phyloP scores from a whole-genome alignment of 2,797 vertebrate species.

The Sternotherus odoratus region DNA sequence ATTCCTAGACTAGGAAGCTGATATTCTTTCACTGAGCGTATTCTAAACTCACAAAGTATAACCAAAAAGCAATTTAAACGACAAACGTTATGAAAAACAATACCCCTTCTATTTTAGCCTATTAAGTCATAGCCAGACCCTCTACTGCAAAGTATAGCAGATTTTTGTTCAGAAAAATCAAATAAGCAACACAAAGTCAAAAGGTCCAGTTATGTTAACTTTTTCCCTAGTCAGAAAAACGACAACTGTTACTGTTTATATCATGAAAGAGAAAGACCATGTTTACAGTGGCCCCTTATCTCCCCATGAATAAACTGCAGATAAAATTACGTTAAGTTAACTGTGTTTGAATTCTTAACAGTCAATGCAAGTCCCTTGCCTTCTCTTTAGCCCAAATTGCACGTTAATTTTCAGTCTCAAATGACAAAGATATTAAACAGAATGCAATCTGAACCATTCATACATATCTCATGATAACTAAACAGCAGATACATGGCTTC shows the following conservation, averaged over 20 bases:
- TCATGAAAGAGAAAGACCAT: neutral
- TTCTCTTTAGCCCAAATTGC: neutral
- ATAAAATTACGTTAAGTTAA: accelerated
- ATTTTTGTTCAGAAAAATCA: neutral
- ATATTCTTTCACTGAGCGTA: neutral
- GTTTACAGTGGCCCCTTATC: neutral
- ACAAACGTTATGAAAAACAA: constrained; percentile 10
- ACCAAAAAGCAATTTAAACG: neutral
- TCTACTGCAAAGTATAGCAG: neutral
- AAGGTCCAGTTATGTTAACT: neutral
- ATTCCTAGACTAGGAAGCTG: neutral
- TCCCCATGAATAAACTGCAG: neutral
- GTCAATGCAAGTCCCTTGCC: neutral
- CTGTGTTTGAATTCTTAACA: neutral
- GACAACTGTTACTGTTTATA: accelerated
- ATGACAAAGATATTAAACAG: neutral
- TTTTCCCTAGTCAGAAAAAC: neutral
- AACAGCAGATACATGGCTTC: neutral
- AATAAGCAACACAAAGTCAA: neutral
- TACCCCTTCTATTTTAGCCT: neutral
- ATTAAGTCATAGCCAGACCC: neutral
- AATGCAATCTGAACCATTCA: neutral
- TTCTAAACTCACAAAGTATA: neutral
- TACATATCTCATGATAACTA: neutral
- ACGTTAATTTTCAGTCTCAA: neutral